Evolutionary conservation across 2,113 vertebrate species (phyloP).

Genomic region (Atractosteus spatula): DNA sequence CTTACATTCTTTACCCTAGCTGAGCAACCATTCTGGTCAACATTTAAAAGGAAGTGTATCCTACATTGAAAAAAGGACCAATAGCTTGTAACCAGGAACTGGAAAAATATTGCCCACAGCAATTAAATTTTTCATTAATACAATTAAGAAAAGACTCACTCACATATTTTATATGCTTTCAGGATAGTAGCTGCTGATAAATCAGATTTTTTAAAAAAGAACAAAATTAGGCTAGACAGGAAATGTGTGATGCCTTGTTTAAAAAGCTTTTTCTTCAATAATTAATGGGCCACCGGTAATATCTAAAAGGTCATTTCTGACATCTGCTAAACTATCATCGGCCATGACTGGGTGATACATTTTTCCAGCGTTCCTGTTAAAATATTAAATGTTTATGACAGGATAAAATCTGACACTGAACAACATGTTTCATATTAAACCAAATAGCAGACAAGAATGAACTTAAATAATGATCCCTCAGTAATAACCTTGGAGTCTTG

Average conservation of each 20-base stretch:
- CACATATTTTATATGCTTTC: not conserved
- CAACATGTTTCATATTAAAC: not conserved
- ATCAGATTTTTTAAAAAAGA: not conserved
- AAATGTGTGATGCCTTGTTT: not conserved
- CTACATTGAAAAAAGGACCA: not conserved
- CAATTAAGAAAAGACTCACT: conserved; percentile 6
- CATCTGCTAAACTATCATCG: conserved; percentile 4
- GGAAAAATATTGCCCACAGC: not conserved
- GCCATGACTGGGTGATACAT: not conserved
- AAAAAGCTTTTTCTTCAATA: conserved; percentile 11
- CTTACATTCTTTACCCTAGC: not conserved
- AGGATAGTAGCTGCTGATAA: not conserved
- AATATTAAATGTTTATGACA: conserved; percentile 24
- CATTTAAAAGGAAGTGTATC: not conserved
- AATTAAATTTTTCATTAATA: not conserved
- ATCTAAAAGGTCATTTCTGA: conserved; percentile 9
- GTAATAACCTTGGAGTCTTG: no score
- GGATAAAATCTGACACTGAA: conserved; percentile 12
- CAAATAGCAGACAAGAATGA: no score
- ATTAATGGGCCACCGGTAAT: not conserved
- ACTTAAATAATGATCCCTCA: no score
- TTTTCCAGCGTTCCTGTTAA: conserved; percentile 17
- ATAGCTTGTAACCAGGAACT: no score
- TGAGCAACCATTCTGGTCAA: not conserved
- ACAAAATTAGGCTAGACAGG: not conserved